Evolutionary conservation across 2,888 invertebrate species (phyloP).

Genomic region (Caenorhabditis doughertyi): DNA sequence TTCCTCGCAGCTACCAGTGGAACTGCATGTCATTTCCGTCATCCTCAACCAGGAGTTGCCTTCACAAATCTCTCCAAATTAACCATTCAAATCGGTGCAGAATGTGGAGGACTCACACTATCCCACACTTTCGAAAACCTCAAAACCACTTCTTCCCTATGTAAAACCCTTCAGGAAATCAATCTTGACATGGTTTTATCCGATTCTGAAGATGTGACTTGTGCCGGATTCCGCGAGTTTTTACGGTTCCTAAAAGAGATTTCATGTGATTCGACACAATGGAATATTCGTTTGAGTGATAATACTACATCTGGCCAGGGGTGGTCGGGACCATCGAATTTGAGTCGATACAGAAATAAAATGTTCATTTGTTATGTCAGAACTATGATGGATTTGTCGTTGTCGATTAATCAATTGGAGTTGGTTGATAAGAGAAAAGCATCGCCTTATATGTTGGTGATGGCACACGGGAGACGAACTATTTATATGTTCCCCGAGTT

Average conservation of each 20-base stretch:
- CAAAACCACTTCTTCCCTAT: slow-evolving; percentile 58
- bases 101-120: slow-evolving; percentile 63
- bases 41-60: slow-evolving; percentile 62
- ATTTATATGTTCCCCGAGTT: slow-evolving; percentile 73
- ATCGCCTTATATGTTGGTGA: slow-evolving; percentile 72
- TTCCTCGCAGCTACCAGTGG: slow-evolving; percentile 58
- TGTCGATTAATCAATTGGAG: slow-evolving; percentile 59
- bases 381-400: slow-evolving; percentile 62
- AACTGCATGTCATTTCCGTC: slow-evolving; percentile 47
- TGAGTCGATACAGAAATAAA: slow-evolving; percentile 65
- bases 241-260: slow-evolving; percentile 67
- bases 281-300: slow-evolving; percentile 65
- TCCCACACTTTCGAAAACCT: slow-evolving; percentile 67
- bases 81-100: slow-evolving; percentile 61
- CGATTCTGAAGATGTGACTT: slow-evolving; percentile 67
- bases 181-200: slow-evolving; percentile 61
- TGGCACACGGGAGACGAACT: slow-evolving; percentile 59
- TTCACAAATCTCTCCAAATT: slow-evolving; percentile 48
- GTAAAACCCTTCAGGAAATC: slow-evolving; percentile 63
- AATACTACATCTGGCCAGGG: slow-evolving; percentile 67
- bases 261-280: slow-evolving; percentile 57
- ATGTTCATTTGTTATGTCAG: slow-evolving; percentile 70
- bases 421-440: slow-evolving; percentile 66
- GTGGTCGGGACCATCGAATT: slow-evolving; percentile 68
- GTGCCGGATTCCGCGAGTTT: slow-evolving; percentile 70